Base-by-base conservation (phyloP, 1,140 invertebrate species). In the Aphelenchoides fujianensis region DNA sequence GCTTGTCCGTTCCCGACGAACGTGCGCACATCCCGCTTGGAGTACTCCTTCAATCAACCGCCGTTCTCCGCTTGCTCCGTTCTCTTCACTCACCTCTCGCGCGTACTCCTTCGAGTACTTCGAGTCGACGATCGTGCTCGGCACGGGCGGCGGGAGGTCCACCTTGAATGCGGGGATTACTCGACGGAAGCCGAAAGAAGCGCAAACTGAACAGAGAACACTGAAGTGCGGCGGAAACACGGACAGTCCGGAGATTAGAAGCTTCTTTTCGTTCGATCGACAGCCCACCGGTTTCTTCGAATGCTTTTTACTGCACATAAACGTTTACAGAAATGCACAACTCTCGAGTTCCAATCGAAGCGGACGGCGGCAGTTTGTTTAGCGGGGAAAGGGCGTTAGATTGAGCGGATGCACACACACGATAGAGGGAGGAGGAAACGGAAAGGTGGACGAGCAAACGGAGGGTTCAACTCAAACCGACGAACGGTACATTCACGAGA, bases 1-100 rank as follows among this genome's bases (percentile, higher is more conserved):
- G 73, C 23, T 41, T 41, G 9, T 41, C 71, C 23, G 32, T 61
- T 0, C 7, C n/a, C 34, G 34, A 19, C 27, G n/a, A 69, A 28
- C 3, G 75, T 69, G 30, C 63, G 76, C 9, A 76, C 72, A 61
- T 76, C 67, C 2, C 76, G 78, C 52, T 77, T 75, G 5, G 76
- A 78, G 54, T 30, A 78, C 62, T 67, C 61, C 19, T 61, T 16
- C 12, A 61, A n/a, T n/a, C n/a, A n/a, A 53, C 57, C 12, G 12
- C 57, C 57, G 53, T 61, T 61, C 9, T 9, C 53, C 12, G 57
- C 19, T 16, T 61, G 37, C 16, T 9, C 12, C 19, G 3, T 70
- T 34, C 23, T 72, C 30, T 23, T 32, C 35, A 48, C 48, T 7
- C 32, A 71, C 72, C 36, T 75, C 74, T 36, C 36, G 36, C 3